phyloP scores from a whole-genome alignment of 2,797 vertebrate genomes.

The Dallia pectoralis region DNA sequence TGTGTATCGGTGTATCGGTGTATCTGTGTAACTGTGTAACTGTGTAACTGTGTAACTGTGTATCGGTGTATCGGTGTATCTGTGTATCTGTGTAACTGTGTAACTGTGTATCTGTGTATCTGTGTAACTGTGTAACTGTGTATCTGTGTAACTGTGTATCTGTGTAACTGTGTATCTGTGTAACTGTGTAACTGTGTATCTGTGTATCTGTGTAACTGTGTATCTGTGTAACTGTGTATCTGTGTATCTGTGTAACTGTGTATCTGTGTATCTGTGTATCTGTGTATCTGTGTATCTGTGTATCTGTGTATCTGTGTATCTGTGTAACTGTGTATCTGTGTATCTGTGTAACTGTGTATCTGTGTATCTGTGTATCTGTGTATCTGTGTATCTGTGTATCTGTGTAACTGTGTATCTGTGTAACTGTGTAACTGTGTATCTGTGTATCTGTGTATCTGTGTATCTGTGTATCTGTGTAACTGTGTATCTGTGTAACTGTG shows the following conservation, averaged over 20 bases:
- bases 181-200: background rate
- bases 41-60: too few relatives aligned
- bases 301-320: background rate
- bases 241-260: conserved; percentile 30
- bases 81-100: background rate
- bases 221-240: background rate
- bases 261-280: background rate
- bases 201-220: conserved; percentile 30
- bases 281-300: conserved; percentile 29
- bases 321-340: conserved; percentile 31
- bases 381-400: conserved; percentile 7
- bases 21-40: too few relatives aligned
- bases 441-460: too few relatives aligned
- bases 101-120: conserved; percentile 25
- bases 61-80: too few relatives aligned
- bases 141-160: conserved; percentile 23
- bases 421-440: background rate
- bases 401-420: conserved; percentile 25
- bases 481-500: conserved; percentile 31
- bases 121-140: background rate
- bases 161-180: too few relatives aligned
- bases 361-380: too few relatives aligned
- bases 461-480: background rate
- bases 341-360: background rate
- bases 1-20: too few relatives aligned